Percentiles rank a stretch among this genome's conserved stretches.
These are phyloP conservation scores for Meriones psammophilus DNA, from an alignment of 2,797 vertebrate species.

Conservation along the genomic window DNA sequence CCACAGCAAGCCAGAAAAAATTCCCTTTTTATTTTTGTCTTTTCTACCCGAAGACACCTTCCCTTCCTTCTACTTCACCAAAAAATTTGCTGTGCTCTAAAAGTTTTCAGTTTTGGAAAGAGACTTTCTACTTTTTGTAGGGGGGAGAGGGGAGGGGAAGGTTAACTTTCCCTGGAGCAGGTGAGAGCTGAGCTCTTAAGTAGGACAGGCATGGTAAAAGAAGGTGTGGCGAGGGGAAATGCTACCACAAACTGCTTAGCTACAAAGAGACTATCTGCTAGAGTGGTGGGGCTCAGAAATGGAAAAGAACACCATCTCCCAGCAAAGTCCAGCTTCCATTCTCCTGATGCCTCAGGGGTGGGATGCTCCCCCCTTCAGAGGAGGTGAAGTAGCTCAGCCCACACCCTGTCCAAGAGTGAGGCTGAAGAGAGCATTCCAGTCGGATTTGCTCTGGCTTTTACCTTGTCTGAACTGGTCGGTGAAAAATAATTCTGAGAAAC, in stretches of 20 bases:
- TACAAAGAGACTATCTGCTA: neutral
- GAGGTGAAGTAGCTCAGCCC: neutral
- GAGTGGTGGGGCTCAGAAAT: neutral
- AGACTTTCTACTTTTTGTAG: constrained; percentile 29
- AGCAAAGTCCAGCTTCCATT: neutral
- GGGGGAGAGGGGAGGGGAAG: neutral
- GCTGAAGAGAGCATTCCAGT: neutral
- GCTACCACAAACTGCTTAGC: constrained; percentile 34
- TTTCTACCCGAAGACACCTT: neutral
- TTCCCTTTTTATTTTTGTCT: neutral
- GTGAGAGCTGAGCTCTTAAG: neutral
- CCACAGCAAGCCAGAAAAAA: neutral
- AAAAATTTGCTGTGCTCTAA: neutral
- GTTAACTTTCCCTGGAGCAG: neutral
- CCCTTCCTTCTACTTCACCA: neutral
- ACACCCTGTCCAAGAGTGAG: neutral
- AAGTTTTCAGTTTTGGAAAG: constrained; percentile 49
- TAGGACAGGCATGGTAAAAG: neutral
- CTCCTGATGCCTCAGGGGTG: neutral
- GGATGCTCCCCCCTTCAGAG: neutral
- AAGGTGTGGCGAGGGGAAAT: neutral
- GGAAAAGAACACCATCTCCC: neutral
- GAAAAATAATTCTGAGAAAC: constrained; percentile 48
- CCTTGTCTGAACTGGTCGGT: constrained; percentile 47
- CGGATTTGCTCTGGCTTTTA: constrained; percentile 3